Evolutionary conservation across 2,113 vertebrate species (phyloP).

Genomic region (Saguinus imperator): DNA sequence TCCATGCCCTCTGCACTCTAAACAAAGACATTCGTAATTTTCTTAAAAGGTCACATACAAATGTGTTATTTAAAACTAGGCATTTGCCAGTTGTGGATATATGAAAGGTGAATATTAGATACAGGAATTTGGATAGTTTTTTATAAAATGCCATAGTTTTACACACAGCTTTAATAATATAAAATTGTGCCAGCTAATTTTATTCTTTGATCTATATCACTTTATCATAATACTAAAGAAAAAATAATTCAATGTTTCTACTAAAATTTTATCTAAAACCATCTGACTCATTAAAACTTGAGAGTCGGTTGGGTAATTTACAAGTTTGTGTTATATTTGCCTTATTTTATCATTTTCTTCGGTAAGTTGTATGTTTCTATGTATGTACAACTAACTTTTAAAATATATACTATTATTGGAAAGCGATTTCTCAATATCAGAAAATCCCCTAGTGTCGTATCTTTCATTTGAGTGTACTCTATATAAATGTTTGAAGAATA

Average conservation of each 20-base stretch:
- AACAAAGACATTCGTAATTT: slow-evolving; percentile 85
- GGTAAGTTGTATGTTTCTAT: neutral
- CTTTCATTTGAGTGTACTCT: neutral
- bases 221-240: slow-evolving; percentile 36
- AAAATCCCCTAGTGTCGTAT: neutral
- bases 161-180: slow-evolving; percentile 38
- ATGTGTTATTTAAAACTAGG: slow-evolving; percentile 77
- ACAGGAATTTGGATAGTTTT: neutral
- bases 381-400: neutral
- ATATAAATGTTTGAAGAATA: neutral
- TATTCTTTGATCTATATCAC: slow-evolving; percentile 22
- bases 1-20: slow-evolving; percentile 80
- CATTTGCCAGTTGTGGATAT: slow-evolving; percentile 73
- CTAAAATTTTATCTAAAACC: neutral
- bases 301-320: neutral
- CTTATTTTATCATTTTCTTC: neutral
- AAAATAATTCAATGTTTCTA: neutral
- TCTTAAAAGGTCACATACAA: slow-evolving; percentile 83
- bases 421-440: neutral
- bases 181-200: slow-evolving; percentile 30
- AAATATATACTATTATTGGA: neutral
- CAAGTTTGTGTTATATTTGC: neutral
- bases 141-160: slow-evolving; percentile 64
- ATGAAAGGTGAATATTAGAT: slow-evolving; percentile 63
- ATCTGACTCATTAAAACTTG: neutral